Conservation (phyloP, 2,797 vertebrate genomes). For the Triplophysa yarkandensis region DNA sequence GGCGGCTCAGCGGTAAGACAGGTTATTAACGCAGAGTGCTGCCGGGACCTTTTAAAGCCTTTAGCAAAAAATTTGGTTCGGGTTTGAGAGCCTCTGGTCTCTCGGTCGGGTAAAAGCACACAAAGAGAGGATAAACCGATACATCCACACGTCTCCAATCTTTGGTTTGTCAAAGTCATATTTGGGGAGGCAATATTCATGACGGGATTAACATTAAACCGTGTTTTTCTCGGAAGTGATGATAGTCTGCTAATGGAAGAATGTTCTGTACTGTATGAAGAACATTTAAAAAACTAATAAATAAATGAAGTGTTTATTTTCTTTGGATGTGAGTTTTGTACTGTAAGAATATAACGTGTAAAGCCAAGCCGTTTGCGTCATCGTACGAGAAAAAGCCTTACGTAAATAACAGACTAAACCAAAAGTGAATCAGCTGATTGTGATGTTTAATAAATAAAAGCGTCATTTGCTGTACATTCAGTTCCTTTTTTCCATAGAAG, state of each 20-base stretch:
- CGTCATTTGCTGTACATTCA: constrained; percentile 15
- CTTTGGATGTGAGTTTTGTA: background rate
- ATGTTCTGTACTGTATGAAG: background rate
- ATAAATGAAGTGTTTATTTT: background rate
- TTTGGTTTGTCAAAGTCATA: background rate
- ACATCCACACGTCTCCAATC: background rate
- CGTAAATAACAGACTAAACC: constrained; percentile 1
- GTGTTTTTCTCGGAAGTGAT: background rate
- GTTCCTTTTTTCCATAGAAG: constrained; percentile 31
- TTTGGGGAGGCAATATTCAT: background rate
- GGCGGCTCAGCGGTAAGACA: constrained; percentile 68
- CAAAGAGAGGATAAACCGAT: constrained; percentile 21
- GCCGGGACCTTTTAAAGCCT: constrained; percentile 61
- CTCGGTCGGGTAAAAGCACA: background rate
- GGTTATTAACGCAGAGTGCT: constrained; percentile 69
- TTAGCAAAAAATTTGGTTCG: constrained; percentile 58
- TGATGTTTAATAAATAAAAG: constrained; percentile 14
- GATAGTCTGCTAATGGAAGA: background rate
- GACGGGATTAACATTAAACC: background rate
- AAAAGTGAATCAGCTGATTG: background rate
- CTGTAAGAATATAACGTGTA: background rate
- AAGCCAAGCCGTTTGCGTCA: background rate
- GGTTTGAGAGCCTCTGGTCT: constrained; percentile 49
- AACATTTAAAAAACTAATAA: background rate
- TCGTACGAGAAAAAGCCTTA: background rate